Evolutionary conservation across 2,888 invertebrate species (phyloP), one percentile per base, ranked within the genome.

Genomic region (Chrysodeixis includens): DNA sequence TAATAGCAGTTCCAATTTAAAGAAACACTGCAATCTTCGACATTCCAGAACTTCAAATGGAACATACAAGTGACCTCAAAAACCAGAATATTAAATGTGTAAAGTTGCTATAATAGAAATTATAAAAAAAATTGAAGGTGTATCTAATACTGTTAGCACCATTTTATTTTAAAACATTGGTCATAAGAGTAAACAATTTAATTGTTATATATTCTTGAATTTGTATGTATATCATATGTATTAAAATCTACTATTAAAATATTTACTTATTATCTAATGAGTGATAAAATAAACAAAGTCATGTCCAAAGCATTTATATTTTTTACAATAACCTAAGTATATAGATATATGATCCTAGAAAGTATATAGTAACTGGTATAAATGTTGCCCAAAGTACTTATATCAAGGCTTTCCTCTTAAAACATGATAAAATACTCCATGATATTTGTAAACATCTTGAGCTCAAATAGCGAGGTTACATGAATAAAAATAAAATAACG

Each of bases 1-100:
- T 72, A 95, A 95, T 74, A 95, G 94, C 73, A 92, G 91, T 71
- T 95, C 95, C 20, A 95, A 95, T 82, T 87, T 95, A 30, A 95
- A 95, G 74, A 95, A 95, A 83, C 95, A 95, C 71, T 86, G 85
- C 65, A 78, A 79, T 30, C 86, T 92, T 61, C 87, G 84, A 69
- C 94, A 94, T 83, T 64, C 80, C 51, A 83, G 82, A 60, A 52
- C 52, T 30, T 53, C 62, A 60, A 65, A 72, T 49, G 44, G 53
- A 56, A 57, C 76, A 46, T 49, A 56, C n/a, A 60, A 59, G 20
- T 54, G 20, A 68, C 14, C 14, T 55, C 6, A 22, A 10, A 6
- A 8, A 20, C 14, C 16, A n/a, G 16, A 40, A 44, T 7, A 57
- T 30, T 6, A 40, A n/a, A 40, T 40, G 18, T 49, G 46, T 49